Conservation (phyloP, 2,888 invertebrate genomes). For the Cristatella mucedo region DNA sequence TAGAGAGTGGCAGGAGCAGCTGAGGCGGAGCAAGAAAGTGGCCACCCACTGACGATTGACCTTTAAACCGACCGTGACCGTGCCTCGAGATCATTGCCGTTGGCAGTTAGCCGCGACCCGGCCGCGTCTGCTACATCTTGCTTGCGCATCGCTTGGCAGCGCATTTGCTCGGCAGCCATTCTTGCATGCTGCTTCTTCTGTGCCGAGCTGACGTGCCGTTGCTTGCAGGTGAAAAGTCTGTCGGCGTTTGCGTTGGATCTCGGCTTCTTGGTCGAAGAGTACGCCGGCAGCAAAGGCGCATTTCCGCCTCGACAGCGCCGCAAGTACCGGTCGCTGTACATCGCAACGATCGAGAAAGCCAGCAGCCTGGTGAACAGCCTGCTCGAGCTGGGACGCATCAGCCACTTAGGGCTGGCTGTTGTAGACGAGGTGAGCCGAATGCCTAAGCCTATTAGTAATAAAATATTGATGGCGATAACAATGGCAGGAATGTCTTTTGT, state of each 20-base stretch:
- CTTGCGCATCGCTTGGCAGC: too few relatives aligned
- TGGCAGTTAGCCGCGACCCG: too few relatives aligned
- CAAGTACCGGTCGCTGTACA: conserved; percentile 61
- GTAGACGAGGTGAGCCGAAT: conserved; percentile 55
- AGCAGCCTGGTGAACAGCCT: conserved; percentile 67
- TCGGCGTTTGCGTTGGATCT: conserved; percentile 71
- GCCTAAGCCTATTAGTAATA: neutral
- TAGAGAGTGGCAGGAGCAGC: too few relatives aligned
- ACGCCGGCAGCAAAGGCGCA: conserved; percentile 71
- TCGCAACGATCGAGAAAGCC: conserved; percentile 90
- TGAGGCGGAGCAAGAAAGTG: too few relatives aligned
- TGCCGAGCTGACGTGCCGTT: too few relatives aligned
- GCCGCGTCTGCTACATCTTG: too few relatives aligned
- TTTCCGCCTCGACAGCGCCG: conserved; percentile 66
- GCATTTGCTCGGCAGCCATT: too few relatives aligned
- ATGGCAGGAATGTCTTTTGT: neutral
- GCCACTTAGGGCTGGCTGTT: conserved; percentile 61
- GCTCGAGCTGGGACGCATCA: conserved; percentile 55
- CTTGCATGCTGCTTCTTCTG: too few relatives aligned
- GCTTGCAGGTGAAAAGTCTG: conserved; percentile 56
- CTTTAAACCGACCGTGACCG: too few relatives aligned
- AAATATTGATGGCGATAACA: neutral
- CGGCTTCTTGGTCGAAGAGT: conserved; percentile 81
- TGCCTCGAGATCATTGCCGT: too few relatives aligned
- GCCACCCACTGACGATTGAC: too few relatives aligned